These are phyloP conservation scores for Neotoma lepida DNA, from an alignment of 2,113 vertebrate genomes.

Conservation along the genomic window DNA sequence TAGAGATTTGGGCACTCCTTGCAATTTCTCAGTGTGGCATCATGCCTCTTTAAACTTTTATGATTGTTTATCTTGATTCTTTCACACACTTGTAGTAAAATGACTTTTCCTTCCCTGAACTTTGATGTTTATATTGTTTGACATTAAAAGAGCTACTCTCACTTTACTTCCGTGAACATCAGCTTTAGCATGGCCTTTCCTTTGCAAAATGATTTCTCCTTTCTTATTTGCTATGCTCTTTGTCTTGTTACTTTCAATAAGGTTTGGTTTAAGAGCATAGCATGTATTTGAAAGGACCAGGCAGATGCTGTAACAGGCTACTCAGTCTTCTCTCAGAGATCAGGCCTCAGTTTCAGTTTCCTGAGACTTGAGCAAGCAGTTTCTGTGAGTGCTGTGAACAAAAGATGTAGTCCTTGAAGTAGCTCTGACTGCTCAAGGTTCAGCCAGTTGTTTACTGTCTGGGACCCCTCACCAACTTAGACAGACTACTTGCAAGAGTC, in stretches of 20 bases:
- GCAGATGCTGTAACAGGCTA: no score
- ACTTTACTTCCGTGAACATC: slow-evolving; percentile 9
- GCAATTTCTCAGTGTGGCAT: neutral
- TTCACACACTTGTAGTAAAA: neutral
- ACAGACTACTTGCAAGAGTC: no score
- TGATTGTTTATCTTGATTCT: neutral
- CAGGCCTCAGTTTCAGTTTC: no score
- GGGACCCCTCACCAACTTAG: no score
- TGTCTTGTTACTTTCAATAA: neutral
- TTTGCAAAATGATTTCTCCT: neutral
- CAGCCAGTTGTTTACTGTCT: no score
- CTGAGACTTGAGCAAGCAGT: no score
- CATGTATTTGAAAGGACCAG: no score
- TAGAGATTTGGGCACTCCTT: neutral
- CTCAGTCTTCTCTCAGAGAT: no score
- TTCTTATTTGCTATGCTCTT: slow-evolving; percentile 17
- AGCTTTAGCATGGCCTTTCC: neutral
- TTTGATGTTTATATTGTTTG: neutral
- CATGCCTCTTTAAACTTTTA: neutral
- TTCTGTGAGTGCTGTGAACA: no score
- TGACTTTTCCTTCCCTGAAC: neutral
- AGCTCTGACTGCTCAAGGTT: no score
- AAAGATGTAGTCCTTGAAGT: no score
- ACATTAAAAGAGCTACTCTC: neutral
- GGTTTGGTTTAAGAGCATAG: neutral